Evolutionary conservation across 2,888 invertebrate species (phyloP).

Genomic region (Lithophane semibrunnea): DNA sequence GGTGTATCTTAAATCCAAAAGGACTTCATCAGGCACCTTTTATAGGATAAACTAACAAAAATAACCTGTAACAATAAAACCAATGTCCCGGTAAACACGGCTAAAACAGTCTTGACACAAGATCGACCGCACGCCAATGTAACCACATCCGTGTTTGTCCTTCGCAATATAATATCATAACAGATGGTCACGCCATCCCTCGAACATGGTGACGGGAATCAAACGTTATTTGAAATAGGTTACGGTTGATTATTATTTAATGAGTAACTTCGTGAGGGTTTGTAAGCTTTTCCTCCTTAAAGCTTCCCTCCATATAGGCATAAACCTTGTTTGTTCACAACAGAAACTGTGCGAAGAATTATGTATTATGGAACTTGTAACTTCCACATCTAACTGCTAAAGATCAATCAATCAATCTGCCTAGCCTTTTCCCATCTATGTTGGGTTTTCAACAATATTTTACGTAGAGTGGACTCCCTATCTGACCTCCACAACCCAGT

Average conservation of each 20-base stretch:
- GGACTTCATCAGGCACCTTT: not conserved
- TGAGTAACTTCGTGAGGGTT: not conserved
- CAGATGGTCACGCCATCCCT: conserved; percentile 51
- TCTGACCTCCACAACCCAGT: no score
- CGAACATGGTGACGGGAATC: not conserved
- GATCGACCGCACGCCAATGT: conserved; percentile 42
- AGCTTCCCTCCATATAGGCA: no score
- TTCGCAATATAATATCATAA: conserved; percentile 51
- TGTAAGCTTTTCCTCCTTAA: not conserved
- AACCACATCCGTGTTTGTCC: conserved; percentile 54
- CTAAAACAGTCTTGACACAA: conserved; percentile 42
- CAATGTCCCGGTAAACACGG: conserved; percentile 23
- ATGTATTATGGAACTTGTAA: not conserved
- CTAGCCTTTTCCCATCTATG: no score
- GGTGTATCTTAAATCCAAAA: not conserved
- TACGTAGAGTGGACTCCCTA: no score
- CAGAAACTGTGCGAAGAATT: not conserved
- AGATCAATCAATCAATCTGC: no score
- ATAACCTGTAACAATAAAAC: conserved; percentile 29
- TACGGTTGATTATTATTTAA: conserved; percentile 15
- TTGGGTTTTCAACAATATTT: no score
- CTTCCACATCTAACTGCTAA: not conserved
- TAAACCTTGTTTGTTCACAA: not conserved
- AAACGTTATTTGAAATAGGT: conserved; percentile 10
- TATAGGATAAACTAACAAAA: conserved; percentile 18